Evolutionary conservation across 2,888 invertebrate genomes (phyloP).

Genomic region (Taenaris catops): DNA sequence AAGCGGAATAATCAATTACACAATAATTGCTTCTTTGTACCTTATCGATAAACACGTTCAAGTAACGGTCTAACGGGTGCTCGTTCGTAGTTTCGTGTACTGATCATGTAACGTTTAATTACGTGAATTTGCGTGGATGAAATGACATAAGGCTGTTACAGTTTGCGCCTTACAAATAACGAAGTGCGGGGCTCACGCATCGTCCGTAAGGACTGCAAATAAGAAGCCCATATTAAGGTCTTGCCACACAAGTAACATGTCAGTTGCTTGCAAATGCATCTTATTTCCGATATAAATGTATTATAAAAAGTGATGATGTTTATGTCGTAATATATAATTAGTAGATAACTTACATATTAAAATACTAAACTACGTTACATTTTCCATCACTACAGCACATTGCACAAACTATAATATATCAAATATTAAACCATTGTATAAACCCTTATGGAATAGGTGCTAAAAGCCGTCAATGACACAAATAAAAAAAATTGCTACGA

Average conservation of each 20-base stretch:
- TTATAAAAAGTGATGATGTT: too few relatives aligned
- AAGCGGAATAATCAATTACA: conserved; percentile 18
- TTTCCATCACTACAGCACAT: too few relatives aligned
- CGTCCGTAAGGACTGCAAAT: conserved; percentile 18
- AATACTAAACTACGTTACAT: too few relatives aligned
- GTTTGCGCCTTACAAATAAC: conserved; percentile 43
- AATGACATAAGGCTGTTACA: conserved; percentile 70
- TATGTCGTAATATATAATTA: too few relatives aligned
- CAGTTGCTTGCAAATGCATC: too few relatives aligned
- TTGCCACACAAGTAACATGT: not conserved
- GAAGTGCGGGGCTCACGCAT: conserved; percentile 21
- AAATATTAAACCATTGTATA: too few relatives aligned
- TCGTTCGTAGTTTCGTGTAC: conserved; percentile 29
- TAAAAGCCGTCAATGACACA: too few relatives aligned
- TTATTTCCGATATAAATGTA: too few relatives aligned
- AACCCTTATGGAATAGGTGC: too few relatives aligned
- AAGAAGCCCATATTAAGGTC: conserved; percentile 10
- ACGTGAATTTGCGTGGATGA: conserved; percentile 68
- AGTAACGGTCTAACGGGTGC: conserved; percentile 46
- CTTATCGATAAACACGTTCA: conserved; percentile 41
- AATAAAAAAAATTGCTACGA: too few relatives aligned
- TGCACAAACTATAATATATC: too few relatives aligned
- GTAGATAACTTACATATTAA: too few relatives aligned
- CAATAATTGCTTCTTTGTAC: conserved; percentile 35
- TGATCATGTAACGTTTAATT: conserved; percentile 65